Conservation (phyloP, 1,140 invertebrate genomes). For the Trigoniulus corallinus region DNA sequence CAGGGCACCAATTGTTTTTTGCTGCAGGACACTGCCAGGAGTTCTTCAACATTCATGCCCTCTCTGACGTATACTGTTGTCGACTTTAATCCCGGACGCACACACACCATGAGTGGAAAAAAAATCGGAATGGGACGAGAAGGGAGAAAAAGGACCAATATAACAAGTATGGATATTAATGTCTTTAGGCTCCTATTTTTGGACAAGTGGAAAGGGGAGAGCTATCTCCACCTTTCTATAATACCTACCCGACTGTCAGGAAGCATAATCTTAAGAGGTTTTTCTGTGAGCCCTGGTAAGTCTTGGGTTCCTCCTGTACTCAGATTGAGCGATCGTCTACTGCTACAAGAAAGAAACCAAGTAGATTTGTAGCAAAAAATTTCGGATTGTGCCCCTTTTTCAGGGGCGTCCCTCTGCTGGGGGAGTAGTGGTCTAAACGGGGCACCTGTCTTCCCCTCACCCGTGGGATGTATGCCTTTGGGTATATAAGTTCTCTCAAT, state of each 20-base stretch:
- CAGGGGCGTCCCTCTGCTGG: too few species aligned
- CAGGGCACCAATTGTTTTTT: constrained; percentile 77
- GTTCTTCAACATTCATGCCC: constrained; percentile 86
- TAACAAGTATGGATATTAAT: constrained; percentile 2
- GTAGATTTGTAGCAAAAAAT: background rate
- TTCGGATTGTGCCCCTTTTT: too few species aligned
- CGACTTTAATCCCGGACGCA: constrained; percentile 22
- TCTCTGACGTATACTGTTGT: constrained; percentile 71
- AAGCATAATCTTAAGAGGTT: constrained; percentile 69
- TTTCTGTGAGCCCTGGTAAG: constrained; percentile 44
- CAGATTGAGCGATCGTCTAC: constrained; percentile 23
- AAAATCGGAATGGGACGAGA: too few species aligned
- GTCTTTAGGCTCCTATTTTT: background rate
- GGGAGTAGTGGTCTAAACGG: too few species aligned
- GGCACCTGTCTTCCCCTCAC: too few species aligned
- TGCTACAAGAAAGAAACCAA: background rate
- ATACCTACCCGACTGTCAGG: constrained; percentile 63
- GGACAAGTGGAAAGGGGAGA: background rate
- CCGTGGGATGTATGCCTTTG: too few species aligned
- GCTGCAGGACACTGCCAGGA: constrained; percentile 75
- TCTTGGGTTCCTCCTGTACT: constrained; percentile 55
- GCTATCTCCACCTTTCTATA: background rate
- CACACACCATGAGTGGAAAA: too few species aligned
- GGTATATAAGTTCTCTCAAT: too few species aligned
- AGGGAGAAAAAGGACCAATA: too few species aligned